phyloP scores from a whole-genome alignment of 2,113 vertebrate species.

The Coturnix japonica region DNA sequence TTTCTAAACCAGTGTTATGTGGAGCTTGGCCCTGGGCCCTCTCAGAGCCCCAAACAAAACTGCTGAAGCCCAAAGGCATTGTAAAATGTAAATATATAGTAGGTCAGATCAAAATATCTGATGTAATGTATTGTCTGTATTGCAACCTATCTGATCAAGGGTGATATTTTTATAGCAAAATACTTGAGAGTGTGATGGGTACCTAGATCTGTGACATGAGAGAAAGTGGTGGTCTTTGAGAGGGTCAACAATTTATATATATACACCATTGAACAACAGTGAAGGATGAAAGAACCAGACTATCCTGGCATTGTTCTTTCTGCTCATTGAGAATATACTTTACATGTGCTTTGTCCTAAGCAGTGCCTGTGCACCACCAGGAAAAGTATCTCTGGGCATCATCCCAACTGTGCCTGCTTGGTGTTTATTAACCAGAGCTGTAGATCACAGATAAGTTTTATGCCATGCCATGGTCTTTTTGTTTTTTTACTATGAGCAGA shows the following conservation, averaged over 20 bases:
- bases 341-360: background rate
- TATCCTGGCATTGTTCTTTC: background rate
- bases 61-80: background rate
- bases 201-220: background rate
- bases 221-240: accelerated
- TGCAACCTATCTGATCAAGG: background rate
- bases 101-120: background rate
- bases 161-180: background rate
- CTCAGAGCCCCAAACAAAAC: background rate
- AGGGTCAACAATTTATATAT: background rate
- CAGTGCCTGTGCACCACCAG: accelerated
- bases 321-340: background rate
- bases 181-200: background rate
- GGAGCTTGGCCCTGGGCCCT: background rate
- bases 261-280: background rate
- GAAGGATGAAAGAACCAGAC: background rate
- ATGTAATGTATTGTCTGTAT: background rate
- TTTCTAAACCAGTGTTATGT: background rate
- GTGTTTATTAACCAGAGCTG: background rate
- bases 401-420: background rate
- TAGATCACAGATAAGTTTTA: background rate
- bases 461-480: accelerated
- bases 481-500: background rate
- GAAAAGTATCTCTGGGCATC: background rate
- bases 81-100: background rate